Conservation (phyloP, 2,797 vertebrate species). For the Sebastes matsubarae region DNA sequence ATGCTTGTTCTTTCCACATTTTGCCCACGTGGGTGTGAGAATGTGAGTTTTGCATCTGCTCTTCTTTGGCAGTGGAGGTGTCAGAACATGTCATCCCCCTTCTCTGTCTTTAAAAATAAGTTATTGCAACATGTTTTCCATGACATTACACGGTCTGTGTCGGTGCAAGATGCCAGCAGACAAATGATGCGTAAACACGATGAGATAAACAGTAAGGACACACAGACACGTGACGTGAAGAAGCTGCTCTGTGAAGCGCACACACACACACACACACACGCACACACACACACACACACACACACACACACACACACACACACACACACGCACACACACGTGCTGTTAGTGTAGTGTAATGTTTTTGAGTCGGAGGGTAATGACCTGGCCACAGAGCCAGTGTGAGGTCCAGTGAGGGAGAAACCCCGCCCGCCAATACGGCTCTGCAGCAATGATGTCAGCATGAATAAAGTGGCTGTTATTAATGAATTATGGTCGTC, state of each 20-base stretch:
- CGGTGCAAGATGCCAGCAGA: neutral
- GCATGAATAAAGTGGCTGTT: conserved; percentile 17
- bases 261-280: neutral
- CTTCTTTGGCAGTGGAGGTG: conserved; percentile 13
- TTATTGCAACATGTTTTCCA: neutral
- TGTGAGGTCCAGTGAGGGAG: conserved; percentile 52
- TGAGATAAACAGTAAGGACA: conserved; percentile 22
- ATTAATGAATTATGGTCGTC: conserved; percentile 4
- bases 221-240: neutral
- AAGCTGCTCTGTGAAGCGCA: neutral
- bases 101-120: neutral
- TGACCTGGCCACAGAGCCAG: conserved; percentile 35
- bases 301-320: neutral
- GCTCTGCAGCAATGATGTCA: conserved; percentile 60
- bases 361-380: conserved; percentile 48
- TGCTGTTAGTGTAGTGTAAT: neutral
- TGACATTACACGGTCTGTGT: neutral
- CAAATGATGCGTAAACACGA: conserved; percentile 8
- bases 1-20: conserved; percentile 3
- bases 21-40: conserved; percentile 54
- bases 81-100: conserved; percentile 39
- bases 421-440: conserved; percentile 47
- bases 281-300: neutral
- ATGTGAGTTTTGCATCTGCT: conserved; percentile 44
- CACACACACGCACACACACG: neutral